Conservation (phyloP, 2,113 vertebrate genomes). For the Eonycteris spelaea region DNA sequence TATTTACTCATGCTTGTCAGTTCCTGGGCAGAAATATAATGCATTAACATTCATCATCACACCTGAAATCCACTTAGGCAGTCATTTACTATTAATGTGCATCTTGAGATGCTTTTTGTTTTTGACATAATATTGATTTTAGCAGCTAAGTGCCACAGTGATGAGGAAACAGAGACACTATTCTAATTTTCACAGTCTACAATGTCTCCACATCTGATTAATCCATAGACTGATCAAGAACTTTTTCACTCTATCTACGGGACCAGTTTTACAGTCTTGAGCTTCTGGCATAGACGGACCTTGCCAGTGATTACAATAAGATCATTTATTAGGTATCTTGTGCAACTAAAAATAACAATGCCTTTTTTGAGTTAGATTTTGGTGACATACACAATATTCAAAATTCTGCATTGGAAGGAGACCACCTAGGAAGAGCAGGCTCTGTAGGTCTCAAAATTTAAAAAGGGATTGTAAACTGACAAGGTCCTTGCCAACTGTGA, state of each 20-base stretch:
- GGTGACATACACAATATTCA: neutral
- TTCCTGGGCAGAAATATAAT: neutral
- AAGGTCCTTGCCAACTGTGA: too few relatives aligned
- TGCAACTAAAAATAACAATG: neutral
- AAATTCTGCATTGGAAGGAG: neutral
- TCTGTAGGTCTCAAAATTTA: too few relatives aligned
- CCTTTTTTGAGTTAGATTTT: neutral
- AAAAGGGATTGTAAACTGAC: too few relatives aligned
- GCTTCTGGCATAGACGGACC: neutral
- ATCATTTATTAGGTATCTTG: neutral
- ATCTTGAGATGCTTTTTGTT: neutral
- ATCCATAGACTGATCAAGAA: neutral
- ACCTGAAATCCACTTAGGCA: neutral
- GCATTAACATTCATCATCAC: neutral
- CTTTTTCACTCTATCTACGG: neutral
- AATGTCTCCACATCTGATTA: neutral
- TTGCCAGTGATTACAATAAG: neutral
- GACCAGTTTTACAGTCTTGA: neutral
- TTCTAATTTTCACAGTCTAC: neutral
- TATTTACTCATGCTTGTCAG: neutral
- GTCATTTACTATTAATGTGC: neutral
- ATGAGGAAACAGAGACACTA: neutral
- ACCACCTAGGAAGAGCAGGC: too few relatives aligned
- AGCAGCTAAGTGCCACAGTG: neutral
- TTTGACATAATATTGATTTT: neutral